These are phyloP conservation scores for Acronicta leporina DNA, from an alignment of 2,888 invertebrate genomes.

Conservation along the genomic window DNA sequence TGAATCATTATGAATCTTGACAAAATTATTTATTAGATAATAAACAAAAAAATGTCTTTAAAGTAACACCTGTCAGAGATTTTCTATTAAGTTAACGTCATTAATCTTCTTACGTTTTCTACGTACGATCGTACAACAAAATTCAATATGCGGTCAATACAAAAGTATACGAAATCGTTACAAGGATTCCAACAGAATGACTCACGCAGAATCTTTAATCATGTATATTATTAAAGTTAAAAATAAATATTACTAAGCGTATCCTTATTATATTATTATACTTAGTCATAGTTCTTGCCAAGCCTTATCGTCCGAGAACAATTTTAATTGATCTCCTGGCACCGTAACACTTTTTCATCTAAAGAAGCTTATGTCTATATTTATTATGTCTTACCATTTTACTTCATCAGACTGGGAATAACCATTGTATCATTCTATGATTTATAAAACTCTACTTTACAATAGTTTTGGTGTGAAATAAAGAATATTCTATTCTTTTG, in stretches of 20 bases:
- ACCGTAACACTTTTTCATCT: too few species aligned
- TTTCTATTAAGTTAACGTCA: too few species aligned
- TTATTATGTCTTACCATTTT: neutral
- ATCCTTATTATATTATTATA: conserved; percentile 18
- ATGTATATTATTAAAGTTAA: conserved; percentile 27
- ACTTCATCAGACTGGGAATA: neutral
- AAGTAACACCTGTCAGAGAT: too few species aligned
- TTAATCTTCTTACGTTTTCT: conserved; percentile 6
- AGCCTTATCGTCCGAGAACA: too few species aligned
- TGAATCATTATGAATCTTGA: too few species aligned
- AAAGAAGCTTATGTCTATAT: neutral
- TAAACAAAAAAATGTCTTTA: too few species aligned
- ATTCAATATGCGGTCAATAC: conserved; percentile 23
- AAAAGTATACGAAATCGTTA: conserved; percentile 36
- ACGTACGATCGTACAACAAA: conserved; percentile 20
- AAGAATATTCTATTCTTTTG: too few species aligned
- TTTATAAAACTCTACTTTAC: too few species aligned
- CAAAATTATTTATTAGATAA: too few species aligned
- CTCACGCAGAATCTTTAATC: conserved; percentile 52
- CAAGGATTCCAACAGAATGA: conserved; percentile 55
- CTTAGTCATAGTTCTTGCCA: conserved; percentile 27
- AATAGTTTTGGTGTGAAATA: too few species aligned
- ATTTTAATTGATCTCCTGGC: too few species aligned
- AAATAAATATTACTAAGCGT: conserved; percentile 44
- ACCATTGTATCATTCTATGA: too few species aligned